Base-by-base conservation (phyloP, 2,888 invertebrate genomes). In the Machimus atricapillus region DNA sequence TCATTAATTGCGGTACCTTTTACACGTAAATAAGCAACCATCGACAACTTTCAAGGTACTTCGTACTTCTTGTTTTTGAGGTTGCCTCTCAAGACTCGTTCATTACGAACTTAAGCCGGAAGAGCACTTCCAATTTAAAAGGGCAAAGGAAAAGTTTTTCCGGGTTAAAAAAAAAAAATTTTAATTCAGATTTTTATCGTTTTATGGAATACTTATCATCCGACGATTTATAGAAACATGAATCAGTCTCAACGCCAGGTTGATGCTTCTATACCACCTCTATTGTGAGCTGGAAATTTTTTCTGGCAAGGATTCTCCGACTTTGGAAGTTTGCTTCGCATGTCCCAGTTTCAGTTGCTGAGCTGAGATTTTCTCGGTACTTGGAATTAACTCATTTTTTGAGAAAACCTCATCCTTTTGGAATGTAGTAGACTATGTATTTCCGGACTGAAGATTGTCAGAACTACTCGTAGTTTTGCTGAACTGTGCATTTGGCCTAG, bases 1-100 rank as follows among this genome's bases (percentile, higher is more conserved):
- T 83, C 73, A 83, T 83, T 83, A 83, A 83, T 66, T 83, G 66
- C 66, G 40, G 83, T 37, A 40, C 83, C 37, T 83, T 83, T 83
- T n/a, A 14, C 52, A 40, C 73, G 83, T 58, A 83, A 83, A 73
- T 66, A 83, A 66, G 37, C 66, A 66, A 37, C 73, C 66, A 73
- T 40, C 23, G 40, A 37, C 66, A 66, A 83, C 83, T 83, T 83
- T 23, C 66, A 16, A 9, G 27, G 66, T 43, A 83, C 66, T 83
- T 83, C n/a, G 83, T 83, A 23, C 83, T 83, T 73, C n/a, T 34
- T 83, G 58, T 58, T 83, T 81, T 83, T 83, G 23, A 83, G 43
- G 43, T 83, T 83, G 12, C 43, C 66, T 66, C 73, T 73, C 40
- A 81, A 81, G 81, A 81, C 81, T 81, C 56, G 23, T 81, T 52